Evolutionary conservation across 2,888 invertebrate genomes (phyloP).

Genomic region (Dascillus cervinus): DNA sequence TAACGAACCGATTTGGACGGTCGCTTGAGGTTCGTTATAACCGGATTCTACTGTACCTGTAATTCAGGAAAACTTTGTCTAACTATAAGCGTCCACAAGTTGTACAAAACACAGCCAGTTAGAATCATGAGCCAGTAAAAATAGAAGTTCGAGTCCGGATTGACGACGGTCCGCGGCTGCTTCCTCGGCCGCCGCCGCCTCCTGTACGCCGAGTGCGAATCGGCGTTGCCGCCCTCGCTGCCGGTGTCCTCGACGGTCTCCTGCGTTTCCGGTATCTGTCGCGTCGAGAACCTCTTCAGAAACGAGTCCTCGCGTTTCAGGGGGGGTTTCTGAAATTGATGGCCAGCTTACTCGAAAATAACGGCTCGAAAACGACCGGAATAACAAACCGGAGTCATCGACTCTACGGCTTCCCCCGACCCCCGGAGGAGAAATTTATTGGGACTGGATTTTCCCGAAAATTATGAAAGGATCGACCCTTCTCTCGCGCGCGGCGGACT

Average conservation of each 20-base stretch:
- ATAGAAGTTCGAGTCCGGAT: slow-evolving; percentile 93
- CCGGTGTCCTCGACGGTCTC: slow-evolving; percentile 67
- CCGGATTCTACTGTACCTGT: too few relatives aligned
- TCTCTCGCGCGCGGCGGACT: too few relatives aligned
- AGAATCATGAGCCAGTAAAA: slow-evolving; percentile 91
- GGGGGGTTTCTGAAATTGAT: slow-evolving; percentile 58
- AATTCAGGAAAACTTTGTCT: slow-evolving; percentile 91
- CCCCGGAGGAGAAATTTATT: too few relatives aligned
- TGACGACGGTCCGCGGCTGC: slow-evolving; percentile 76
- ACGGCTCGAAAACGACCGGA: too few relatives aligned
- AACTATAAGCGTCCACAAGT: slow-evolving; percentile 92
- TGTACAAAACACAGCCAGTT: slow-evolving; percentile 85
- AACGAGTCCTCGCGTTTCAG: slow-evolving; percentile 89
- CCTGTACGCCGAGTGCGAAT: slow-evolving; percentile 34
- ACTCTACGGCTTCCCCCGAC: too few relatives aligned
- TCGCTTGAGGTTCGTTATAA: too few relatives aligned
- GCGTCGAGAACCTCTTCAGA: slow-evolving; percentile 85
- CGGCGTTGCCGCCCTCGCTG: slow-evolving; percentile 45
- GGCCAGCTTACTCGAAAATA: too few relatives aligned
- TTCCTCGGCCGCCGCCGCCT: slow-evolving; percentile 60
- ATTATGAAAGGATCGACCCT: too few relatives aligned
- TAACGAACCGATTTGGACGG: too few relatives aligned
- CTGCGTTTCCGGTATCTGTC: slow-evolving; percentile 83
- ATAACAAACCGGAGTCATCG: too few relatives aligned
- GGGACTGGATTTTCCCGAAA: too few relatives aligned